These are phyloP conservation scores for Dinoponera quadriceps DNA, from an alignment of 1,140 invertebrate species.

Conservation along the genomic window DNA sequence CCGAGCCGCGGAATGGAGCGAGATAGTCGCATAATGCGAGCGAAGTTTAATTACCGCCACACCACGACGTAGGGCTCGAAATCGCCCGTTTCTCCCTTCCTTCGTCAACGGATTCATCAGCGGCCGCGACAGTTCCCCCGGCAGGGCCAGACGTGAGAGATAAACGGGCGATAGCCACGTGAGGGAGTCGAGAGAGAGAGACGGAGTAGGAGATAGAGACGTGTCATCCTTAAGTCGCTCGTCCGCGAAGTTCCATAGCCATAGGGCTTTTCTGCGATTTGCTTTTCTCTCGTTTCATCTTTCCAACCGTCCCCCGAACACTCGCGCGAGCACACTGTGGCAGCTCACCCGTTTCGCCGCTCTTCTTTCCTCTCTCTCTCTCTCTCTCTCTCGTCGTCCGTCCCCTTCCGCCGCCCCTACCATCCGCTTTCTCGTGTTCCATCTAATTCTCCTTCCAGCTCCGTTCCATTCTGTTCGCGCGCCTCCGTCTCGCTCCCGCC, in stretches of 20 bases:
- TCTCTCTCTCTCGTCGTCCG: slow-evolving; percentile 57
- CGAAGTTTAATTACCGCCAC: slow-evolving; percentile 85
- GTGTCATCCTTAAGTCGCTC: slow-evolving; percentile 60
- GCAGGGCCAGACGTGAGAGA: slow-evolving; percentile 34
- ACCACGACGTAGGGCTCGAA: slow-evolving; percentile 71
- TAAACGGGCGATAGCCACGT: slow-evolving; percentile 56
- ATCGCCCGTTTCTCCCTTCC: slow-evolving; percentile 47
- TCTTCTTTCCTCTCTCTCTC: slow-evolving; percentile 54
- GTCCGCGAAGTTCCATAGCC: slow-evolving; percentile 70
- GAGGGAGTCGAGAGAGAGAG: slow-evolving; percentile 25
- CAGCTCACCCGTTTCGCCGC: slow-evolving; percentile 59
- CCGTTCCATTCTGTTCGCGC: slow-evolving; percentile 67
- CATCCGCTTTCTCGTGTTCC: slow-evolving; percentile 44
- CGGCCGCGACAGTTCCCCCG: slow-evolving; percentile 53
- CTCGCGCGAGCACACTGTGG: slow-evolving; percentile 55
- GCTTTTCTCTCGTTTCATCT: slow-evolving; percentile 66
- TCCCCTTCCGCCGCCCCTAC: too few species aligned
- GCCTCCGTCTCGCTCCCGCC: slow-evolving; percentile 51
- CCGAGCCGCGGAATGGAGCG: slow-evolving; percentile 10
- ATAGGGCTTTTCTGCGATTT: slow-evolving; percentile 63
- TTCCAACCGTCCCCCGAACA: slow-evolving; percentile 37
- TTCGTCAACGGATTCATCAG: slow-evolving; percentile 71
- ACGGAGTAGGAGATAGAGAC: slow-evolving; percentile 47
- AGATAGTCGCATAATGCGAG: slow-evolving; percentile 77
- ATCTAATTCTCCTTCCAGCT: slow-evolving; percentile 69